Percentiles rank a stretch among this genome's conserved stretches.
Conservation (phyloP, 2,888 invertebrate species). For the Nemotelus nigrinus region DNA sequence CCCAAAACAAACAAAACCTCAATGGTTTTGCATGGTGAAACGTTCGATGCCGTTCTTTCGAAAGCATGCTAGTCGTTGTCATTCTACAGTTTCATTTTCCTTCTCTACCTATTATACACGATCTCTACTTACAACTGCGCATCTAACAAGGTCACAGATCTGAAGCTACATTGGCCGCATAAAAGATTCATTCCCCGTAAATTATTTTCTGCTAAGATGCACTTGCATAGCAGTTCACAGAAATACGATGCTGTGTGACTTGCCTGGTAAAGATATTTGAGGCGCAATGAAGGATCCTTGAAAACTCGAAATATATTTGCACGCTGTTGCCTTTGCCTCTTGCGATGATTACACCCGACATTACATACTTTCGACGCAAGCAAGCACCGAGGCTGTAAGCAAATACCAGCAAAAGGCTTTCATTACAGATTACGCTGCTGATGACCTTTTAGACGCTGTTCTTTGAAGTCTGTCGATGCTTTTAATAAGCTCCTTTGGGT, state of each 20-base stretch:
- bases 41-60: no score
- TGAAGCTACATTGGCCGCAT: conserved; percentile 28
- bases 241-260: not conserved
- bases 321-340: conserved; percentile 20
- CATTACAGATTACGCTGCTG: conserved; percentile 41
- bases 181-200: conserved; percentile 38
- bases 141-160: not conserved
- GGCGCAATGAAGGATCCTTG: conserved; percentile 10
- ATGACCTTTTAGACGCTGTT: conserved; percentile 36
- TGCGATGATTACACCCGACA: conserved; percentile 26
- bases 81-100: no score
- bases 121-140: no score
- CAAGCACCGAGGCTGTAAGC: not conserved
- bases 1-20: no score
- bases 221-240: conserved; percentile 21
- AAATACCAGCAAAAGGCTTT: conserved; percentile 36
- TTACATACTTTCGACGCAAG: not conserved
- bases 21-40: no score
- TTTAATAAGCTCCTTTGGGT: conserved; percentile 42
- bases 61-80: no score
- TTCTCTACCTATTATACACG: no score
- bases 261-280: not conserved
- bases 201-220: conserved; percentile 39
- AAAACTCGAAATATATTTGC: conserved; percentile 14
- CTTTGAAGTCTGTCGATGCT: conserved; percentile 41